Evolutionary conservation across 1,140 invertebrate species (phyloP).

Genomic region (Sitodiplosis mosellana): DNA sequence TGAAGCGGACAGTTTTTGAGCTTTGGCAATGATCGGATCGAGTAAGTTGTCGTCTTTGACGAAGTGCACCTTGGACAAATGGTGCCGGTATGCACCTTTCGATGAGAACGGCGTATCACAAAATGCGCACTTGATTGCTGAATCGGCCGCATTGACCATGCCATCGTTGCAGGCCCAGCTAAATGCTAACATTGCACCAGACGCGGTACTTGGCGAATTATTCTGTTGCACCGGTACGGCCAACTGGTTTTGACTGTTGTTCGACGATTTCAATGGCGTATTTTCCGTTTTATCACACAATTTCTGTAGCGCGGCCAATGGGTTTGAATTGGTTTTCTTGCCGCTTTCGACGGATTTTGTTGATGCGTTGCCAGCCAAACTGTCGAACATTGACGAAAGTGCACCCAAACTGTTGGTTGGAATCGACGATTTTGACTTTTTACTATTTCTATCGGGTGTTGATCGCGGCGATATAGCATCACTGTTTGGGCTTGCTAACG

Average conservation of each 20-base stretch:
- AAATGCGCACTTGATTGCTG: constrained; percentile 87
- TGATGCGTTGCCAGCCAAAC: constrained; percentile 37
- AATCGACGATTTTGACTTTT: constrained; percentile 41
- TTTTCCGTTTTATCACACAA: constrained; percentile 87
- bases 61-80: constrained; percentile 91
- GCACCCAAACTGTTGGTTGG: constrained; percentile 50
- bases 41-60: constrained; percentile 77
- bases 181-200: constrained; percentile 71
- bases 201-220: constrained; percentile 34
- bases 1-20: constrained; percentile 9
- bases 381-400: constrained; percentile 79
- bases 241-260: constrained; percentile 8
- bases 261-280: constrained; percentile 28
- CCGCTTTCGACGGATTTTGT: constrained; percentile 24
- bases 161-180: constrained; percentile 88
- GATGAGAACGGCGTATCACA: constrained; percentile 93
- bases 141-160: constrained; percentile 55
- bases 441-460: constrained; percentile 36
- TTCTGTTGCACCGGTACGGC: constrained; percentile 8
- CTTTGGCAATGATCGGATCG: constrained; percentile 33
- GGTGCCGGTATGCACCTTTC: constrained; percentile 90
- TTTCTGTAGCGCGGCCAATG: constrained; percentile 81
- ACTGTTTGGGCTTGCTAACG: constrained; percentile 44
- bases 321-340: constrained; percentile 58
- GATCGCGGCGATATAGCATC: constrained; percentile 51